Conservation (phyloP, 2,888 invertebrate species). For the Lypha dubia region DNA sequence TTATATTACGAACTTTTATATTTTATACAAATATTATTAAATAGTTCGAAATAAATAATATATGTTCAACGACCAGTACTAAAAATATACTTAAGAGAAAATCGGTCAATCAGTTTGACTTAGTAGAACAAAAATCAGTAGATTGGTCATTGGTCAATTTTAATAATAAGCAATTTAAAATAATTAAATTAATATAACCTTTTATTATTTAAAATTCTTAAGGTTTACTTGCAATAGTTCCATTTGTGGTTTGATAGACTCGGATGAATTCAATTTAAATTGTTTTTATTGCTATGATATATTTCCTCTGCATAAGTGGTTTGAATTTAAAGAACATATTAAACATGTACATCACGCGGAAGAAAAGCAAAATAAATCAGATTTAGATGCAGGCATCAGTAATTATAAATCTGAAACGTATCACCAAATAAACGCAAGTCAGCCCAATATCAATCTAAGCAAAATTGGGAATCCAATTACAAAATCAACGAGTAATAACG, state of each 20-base stretch:
- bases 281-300: constrained; percentile 68
- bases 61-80: too few relatives aligned
- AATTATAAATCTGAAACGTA: neutral
- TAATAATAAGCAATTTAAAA: too few relatives aligned
- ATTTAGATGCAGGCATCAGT: neutral
- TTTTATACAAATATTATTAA: too few relatives aligned
- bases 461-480: neutral
- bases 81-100: too few relatives aligned
- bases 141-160: too few relatives aligned
- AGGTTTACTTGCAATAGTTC: constrained; percentile 63
- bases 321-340: constrained; percentile 53
- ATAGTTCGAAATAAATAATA: too few relatives aligned
- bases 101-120: too few relatives aligned
- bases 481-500: neutral
- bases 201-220: neutral
- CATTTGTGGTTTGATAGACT: constrained; percentile 63
- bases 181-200: too few relatives aligned
- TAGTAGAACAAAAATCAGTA: too few relatives aligned
- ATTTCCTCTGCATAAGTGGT: constrained; percentile 60
- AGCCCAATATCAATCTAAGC: neutral
- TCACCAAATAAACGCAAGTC: neutral
- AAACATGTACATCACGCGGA: constrained; percentile 42
- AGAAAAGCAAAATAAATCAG: constrained; percentile 24
- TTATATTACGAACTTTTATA: too few relatives aligned
- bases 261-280: constrained; percentile 61